Conservation (phyloP, 2,888 invertebrate genomes). For the Mythimna loreyi region DNA sequence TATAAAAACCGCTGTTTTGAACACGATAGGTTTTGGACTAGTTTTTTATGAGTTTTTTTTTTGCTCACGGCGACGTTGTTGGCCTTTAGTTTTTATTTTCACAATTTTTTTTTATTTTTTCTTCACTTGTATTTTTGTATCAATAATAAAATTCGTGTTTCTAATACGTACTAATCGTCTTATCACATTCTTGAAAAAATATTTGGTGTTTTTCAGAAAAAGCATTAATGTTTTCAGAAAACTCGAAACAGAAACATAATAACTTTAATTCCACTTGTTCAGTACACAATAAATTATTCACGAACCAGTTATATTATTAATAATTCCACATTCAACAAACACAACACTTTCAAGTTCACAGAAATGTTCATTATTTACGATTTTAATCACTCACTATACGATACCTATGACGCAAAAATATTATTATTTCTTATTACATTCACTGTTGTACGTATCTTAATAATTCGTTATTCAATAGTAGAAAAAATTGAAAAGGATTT, state of each 20-base stretch:
- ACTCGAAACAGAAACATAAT: not conserved
- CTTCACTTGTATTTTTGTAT: not conserved
- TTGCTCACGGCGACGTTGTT: constrained; percentile 7
- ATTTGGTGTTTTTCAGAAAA: not conserved
- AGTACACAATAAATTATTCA: not conserved
- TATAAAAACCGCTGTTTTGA: constrained; percentile 41
- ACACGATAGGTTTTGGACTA: constrained; percentile 11
- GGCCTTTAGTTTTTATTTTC: constrained; percentile 3
- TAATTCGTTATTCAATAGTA: too few species aligned
- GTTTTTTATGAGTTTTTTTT: constrained; percentile 6
- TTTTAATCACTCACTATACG: not conserved
- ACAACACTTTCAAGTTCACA: constrained; percentile 5
- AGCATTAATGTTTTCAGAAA: too few species aligned
- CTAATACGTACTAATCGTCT: too few species aligned
- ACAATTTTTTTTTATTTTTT: not conserved
- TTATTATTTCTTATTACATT: too few species aligned
- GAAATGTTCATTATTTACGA: constrained; percentile 9
- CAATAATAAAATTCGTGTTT: not conserved
- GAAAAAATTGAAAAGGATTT: too few species aligned
- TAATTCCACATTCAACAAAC: constrained; percentile 2
- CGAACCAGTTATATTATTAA: not conserved
- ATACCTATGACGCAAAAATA: too few species aligned
- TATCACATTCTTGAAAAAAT: too few species aligned
- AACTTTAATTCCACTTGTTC: constrained; percentile 6
- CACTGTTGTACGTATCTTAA: too few species aligned